Evolutionary conservation across 2,113 vertebrate genomes (phyloP), one percentile per base, ranked within the genome.

Genomic region (Haliaeetus leucogaster): DNA sequence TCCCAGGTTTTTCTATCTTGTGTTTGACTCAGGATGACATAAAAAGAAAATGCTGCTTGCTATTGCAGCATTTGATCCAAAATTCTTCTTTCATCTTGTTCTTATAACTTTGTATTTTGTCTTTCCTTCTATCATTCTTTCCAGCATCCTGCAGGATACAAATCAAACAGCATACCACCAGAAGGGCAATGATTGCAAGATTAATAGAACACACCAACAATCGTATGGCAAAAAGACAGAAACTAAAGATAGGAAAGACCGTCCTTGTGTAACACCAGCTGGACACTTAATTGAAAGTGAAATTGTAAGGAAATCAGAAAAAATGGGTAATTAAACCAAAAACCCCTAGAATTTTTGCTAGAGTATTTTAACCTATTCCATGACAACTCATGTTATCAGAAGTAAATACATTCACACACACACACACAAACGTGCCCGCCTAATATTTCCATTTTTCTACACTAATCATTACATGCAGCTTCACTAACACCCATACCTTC

Each of bases 31-130:
- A 29, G 76, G 94, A 89, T 93, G 85, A 85, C 90, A 91, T 68
- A 91, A 84, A 95, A 94, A 93, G 71, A 82, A 96, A 91, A 89
- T 82, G 63, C 56, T 80, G 63, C 76, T 95, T 96, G 47, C 58
- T 95, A 89, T 45, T 55, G 23, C 70, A 89, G 89, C 95, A 80
- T 88, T 96, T 91, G 84, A 91, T 92, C 55, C 52, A 89, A 32
- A 72, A 90, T 48, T 93, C 59, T 81, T 77, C 96, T 95, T 95
- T 93, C 38, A 95, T 83, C 94, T 89, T 27, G 36, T 66, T 94
- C 82, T 55, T 42, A 63, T 23, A 89, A 80, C 90, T 97, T 82
- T 48, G 50, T n/a, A 84, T 87, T 94, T 63, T 78, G 72, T 83
- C 52, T 70, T 86, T 91, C 79, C 43, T 50, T 95, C 90, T 58